Percentiles rank a stretch among this genome's conserved stretches.
Evolutionary conservation across 1,140 invertebrate genomes (phyloP).

Genomic region (Diorhabda elongata): DNA sequence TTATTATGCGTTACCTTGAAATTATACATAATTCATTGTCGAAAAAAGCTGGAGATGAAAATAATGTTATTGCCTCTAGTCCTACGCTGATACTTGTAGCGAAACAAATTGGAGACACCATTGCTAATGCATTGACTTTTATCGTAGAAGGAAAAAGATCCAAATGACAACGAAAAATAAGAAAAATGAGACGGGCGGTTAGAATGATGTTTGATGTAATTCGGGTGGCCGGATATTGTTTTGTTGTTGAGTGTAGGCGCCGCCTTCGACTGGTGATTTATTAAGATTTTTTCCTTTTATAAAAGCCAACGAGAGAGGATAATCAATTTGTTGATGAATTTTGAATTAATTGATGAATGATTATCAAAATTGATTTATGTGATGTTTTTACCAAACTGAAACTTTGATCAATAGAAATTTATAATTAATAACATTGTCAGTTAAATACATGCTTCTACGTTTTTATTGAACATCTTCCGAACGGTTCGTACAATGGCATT

Average conservation of each 20-base stretch:
- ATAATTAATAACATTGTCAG: too few species aligned
- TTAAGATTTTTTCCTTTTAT: background rate
- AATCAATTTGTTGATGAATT: slow-evolving; percentile 3
- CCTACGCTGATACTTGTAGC: background rate
- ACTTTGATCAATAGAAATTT: too few species aligned
- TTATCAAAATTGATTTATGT: slow-evolving; percentile 1
- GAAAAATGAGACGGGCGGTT: background rate
- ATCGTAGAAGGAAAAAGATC: background rate
- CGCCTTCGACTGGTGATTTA: background rate
- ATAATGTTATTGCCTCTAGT: background rate
- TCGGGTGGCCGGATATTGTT: background rate
- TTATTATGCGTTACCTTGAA: background rate
- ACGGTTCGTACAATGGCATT: too few species aligned
- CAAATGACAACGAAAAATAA: background rate
- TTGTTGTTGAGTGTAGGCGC: background rate
- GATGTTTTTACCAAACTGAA: background rate
- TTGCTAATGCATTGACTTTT: background rate
- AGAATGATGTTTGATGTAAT: slow-evolving; percentile 2
- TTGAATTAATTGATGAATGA: background rate
- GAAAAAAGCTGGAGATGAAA: too few species aligned
- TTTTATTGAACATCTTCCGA: too few species aligned
- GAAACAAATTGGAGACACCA: background rate
- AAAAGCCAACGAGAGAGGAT: background rate
- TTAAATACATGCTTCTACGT: too few species aligned
- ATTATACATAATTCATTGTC: background rate